These are phyloP conservation scores for Drosophila biarmipes DNA, from an alignment of 1,140 invertebrate genomes.

Conservation along the genomic window DNA sequence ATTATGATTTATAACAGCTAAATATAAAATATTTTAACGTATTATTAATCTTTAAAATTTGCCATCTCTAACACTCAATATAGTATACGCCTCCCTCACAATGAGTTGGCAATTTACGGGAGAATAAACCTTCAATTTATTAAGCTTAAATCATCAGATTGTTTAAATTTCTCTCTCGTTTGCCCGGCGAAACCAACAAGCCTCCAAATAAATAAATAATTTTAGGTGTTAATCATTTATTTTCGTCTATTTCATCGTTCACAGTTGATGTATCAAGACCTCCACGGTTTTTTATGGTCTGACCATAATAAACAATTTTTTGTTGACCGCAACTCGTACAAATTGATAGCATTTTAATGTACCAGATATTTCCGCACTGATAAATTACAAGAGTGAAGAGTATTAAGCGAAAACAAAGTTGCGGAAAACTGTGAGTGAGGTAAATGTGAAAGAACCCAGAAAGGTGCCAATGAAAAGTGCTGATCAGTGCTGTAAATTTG, in stretches of 20 bases:
- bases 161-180: conserved; percentile 53
- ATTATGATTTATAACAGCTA: too few relatives aligned
- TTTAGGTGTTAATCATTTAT: conserved; percentile 43
- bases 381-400: conserved; percentile 36
- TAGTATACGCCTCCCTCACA: conserved; percentile 21
- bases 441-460: conserved; percentile 35
- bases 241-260: conserved; percentile 33
- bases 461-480: conserved; percentile 36
- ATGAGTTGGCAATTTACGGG: conserved; percentile 47
- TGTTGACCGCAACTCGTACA: conserved; percentile 18
- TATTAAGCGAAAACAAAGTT: conserved; percentile 55
- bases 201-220: conserved; percentile 59
- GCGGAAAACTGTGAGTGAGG: conserved; percentile 21
- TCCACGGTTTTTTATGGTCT: conserved; percentile 19
- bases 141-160: conserved; percentile 66
- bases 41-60: not conserved
- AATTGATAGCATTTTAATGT: conserved; percentile 62
- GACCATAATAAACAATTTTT: conserved; percentile 58
- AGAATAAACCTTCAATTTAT: conserved; percentile 42
- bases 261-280: conserved; percentile 27
- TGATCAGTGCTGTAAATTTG: conserved; percentile 30
- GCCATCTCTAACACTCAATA: not conserved
- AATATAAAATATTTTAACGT: not conserved
- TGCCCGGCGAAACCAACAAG: conserved; percentile 48
- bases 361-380: conserved; percentile 58